phyloP scores from a whole-genome alignment of 2,888 invertebrate species.

The Seira musarum region DNA sequence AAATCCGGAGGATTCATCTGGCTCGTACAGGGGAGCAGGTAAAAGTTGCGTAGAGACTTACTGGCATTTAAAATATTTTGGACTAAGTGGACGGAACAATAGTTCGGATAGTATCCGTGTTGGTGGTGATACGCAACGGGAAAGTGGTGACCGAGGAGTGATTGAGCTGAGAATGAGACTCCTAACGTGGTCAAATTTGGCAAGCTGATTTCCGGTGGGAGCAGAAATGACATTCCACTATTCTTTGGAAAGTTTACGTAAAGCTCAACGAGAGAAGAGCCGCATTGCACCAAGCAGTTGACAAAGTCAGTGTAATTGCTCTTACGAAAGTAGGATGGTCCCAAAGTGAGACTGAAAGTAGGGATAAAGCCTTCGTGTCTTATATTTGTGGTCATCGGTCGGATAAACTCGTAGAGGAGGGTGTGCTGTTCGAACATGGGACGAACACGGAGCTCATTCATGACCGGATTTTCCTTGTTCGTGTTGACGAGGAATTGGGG shows the following conservation, averaged over 20 bases:
- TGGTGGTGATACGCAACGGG: conserved; percentile 37
- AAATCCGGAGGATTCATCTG: conserved; percentile 47
- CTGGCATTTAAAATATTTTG: conserved; percentile 37
- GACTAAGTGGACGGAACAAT: conserved; percentile 41
- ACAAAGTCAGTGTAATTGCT: conserved; percentile 46
- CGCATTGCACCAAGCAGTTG: conserved; percentile 43
- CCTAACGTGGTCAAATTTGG: conserved; percentile 42
- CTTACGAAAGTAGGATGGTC: conserved; percentile 49
- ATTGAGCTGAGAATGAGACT: conserved; percentile 39
- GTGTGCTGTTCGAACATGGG: conserved; percentile 46
- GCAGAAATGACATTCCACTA: conserved; percentile 47
- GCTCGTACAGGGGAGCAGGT: conserved; percentile 26
- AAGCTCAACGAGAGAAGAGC: conserved; percentile 37
- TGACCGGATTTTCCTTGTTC: conserved; percentile 16
- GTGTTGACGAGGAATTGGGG: conserved; percentile 47
- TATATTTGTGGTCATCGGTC: conserved; percentile 36
- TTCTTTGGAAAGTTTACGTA: conserved; percentile 46
- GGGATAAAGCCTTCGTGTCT: conserved; percentile 46
- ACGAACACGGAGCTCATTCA: conserved; percentile 27
- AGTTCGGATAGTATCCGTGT: conserved; percentile 43
- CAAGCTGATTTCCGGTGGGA: conserved; percentile 28
- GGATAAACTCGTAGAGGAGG: conserved; percentile 41
- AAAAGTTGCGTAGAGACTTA: conserved; percentile 12
- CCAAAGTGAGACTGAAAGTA: conserved; percentile 30
- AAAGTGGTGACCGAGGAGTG: conserved; percentile 25